These are phyloP conservation scores for Sminthurinus aureus DNA, from an alignment of 2,888 invertebrate species.

Conservation along the genomic window DNA sequence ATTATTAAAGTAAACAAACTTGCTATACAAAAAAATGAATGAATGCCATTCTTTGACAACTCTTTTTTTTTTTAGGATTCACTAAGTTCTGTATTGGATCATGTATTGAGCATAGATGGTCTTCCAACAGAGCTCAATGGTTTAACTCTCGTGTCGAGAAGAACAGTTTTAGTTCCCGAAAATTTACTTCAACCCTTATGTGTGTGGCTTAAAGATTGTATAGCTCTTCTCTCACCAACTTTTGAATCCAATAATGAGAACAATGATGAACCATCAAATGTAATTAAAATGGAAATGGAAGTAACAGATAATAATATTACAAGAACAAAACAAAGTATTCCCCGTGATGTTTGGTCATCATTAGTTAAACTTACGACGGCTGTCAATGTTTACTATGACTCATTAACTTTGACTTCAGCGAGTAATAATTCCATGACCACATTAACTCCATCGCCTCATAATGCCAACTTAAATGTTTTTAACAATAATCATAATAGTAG, in stretches of 20 bases:
- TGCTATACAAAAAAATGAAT: no score
- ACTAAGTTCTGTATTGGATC: conserved; percentile 54
- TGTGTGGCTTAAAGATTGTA: conserved; percentile 56
- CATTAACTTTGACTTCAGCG: conserved; percentile 15
- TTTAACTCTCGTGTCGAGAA: conserved; percentile 48
- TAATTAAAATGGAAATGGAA: not conserved
- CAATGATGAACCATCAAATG: no score
- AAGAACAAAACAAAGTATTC: conserved; percentile 55
- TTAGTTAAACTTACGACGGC: conserved; percentile 53
- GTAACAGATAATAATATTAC: not conserved
- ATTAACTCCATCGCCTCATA: conserved; percentile 29
- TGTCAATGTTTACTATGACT: conserved; percentile 48
- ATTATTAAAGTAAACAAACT: no score
- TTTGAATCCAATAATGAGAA: not conserved
- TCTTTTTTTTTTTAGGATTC: conserved; percentile 45
- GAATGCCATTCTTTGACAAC: no score
- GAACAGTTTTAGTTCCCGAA: conserved; percentile 58
- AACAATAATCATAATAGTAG: conserved; percentile 13
- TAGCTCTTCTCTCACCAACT: conserved; percentile 45
- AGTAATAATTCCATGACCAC: conserved; percentile 14
- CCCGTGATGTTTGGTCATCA: conserved; percentile 56
- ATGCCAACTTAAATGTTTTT: not conserved
- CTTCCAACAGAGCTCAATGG: conserved; percentile 54
- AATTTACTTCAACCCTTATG: conserved; percentile 55
- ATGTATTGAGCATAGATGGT: conserved; percentile 55